Base-by-base conservation (phyloP, 2,888 invertebrate species). In the Palloptera scutellata region DNA sequence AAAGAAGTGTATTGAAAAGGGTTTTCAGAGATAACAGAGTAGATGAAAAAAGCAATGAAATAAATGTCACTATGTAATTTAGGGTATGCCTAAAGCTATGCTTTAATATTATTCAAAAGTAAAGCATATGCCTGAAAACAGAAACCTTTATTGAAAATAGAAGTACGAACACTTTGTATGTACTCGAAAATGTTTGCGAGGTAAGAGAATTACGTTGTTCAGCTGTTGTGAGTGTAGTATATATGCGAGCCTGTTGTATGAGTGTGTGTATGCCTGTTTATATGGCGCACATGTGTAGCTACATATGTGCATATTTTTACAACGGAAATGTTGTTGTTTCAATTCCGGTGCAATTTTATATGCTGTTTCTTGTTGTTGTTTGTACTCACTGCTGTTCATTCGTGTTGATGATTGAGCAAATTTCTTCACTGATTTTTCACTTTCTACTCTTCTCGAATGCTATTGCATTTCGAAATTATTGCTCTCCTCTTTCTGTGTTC, bases 61-160 rank as follows among this genome's bases (percentile, higher is more conserved):
- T 15, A 53, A 53, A 40, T 55, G 40, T 55, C 54, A n/a, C 10
- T 20, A 48, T 48, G 45, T 64, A 64, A 57, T 64, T 57, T 40
- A 17, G 51, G 48, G 41, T 57, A 13, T 3, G 57, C 64, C 64
- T 64, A 1, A 51, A 64, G 64, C 13, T 51, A 57, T 57, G 64
- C 48, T 48, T 51, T 1, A 64, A 45, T 45, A 48, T 57, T 64
- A 54, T 30, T 30, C 30, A 30, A 30, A 2, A 30, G 2, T 30
- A 30, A 30, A 30, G 30, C 2, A 30, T 30, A 30, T 30, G 2
- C 30, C 6, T 30, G 30, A 30, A 30, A 30, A 30, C 6, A 30
- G 30, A 30, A 30, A 30, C 3, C 6, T 30, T 6, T 30, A 30
- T 30, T 30, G 30, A 30, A 30, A 30, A 30, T 30, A 4, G 3